Conservation (phyloP, 2,797 vertebrate species). For the Todus mexicanus region DNA sequence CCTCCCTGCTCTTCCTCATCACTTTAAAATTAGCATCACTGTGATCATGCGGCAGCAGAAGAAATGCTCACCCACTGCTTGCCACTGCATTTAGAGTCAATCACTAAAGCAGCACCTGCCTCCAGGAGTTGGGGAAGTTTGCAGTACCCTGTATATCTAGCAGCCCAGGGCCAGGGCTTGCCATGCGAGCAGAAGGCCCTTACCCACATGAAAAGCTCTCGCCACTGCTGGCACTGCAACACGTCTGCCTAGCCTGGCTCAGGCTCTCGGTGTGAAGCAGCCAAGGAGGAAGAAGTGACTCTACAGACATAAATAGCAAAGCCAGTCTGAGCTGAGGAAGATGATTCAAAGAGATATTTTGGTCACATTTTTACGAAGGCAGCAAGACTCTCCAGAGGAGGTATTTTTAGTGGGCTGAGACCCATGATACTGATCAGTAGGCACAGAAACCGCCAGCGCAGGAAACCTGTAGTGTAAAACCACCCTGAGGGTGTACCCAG, state of each 20-base stretch:
- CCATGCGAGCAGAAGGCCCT: background rate
- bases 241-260: background rate
- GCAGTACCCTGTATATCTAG: background rate
- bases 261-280: background rate
- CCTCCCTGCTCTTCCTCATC: background rate
- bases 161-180: rapidly evolving
- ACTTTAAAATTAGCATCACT: background rate
- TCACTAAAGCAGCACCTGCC: background rate
- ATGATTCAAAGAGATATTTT: conserved; percentile 36
- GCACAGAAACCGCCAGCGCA: background rate
- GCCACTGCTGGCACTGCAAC: background rate
- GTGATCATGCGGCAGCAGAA: background rate
- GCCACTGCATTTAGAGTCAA: rapidly evolving
- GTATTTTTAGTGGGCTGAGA: conserved; percentile 41
- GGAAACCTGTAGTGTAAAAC: conserved; percentile 26
- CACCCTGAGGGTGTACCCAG: background rate
- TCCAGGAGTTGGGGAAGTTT: background rate
- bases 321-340: background rate
- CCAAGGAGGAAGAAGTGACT: background rate
- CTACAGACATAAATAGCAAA: conserved; percentile 24
- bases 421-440: background rate
- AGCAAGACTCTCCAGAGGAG: background rate
- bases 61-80: background rate
- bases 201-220: background rate
- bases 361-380: conserved; percentile 5